Conservation (phyloP, 1,140 invertebrate species). For the Psilanteris sp. region DNA sequence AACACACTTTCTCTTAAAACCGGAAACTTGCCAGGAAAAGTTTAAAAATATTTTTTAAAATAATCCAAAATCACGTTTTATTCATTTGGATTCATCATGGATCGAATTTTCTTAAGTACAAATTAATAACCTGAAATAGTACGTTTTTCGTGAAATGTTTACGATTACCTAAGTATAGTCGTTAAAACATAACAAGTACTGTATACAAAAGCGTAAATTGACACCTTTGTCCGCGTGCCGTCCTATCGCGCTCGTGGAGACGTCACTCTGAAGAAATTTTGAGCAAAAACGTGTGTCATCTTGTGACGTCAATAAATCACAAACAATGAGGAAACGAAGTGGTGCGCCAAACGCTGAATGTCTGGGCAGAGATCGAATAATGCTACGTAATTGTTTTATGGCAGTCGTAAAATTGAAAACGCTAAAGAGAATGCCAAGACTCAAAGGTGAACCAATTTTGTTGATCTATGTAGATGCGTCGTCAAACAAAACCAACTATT, state of each 20-base stretch:
- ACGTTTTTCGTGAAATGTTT: not conserved
- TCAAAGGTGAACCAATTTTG: slow-evolving; percentile 20
- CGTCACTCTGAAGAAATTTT: slow-evolving; percentile 9
- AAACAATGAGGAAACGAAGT: slow-evolving; percentile 34
- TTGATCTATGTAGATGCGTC: not conserved
- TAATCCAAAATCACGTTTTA: too few species aligned
- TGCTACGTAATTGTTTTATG: slow-evolving; percentile 67
- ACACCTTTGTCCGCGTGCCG: slow-evolving; percentile 1
- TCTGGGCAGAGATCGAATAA: slow-evolving; percentile 43
- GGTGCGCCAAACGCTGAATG: slow-evolving; percentile 46
- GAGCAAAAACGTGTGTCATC: slow-evolving; percentile 16
- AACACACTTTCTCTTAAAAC: too few species aligned
- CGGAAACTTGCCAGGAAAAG: too few species aligned
- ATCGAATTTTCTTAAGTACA: not conserved
- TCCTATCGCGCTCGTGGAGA: slow-evolving; percentile 11
- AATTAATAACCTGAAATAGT: not conserved
- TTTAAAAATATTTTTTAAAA: too few species aligned
- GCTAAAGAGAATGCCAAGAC: slow-evolving; percentile 10
- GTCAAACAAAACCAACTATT: slow-evolving; percentile 8
- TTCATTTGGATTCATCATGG: not conserved
- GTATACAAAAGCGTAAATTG: not conserved
- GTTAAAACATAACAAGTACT: not conserved
- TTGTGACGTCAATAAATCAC: slow-evolving; percentile 57
- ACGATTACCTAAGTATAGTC: not conserved
- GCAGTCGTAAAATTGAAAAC: slow-evolving; percentile 53